Base-by-base conservation (phyloP, 2,888 invertebrate genomes). In the Stictocephala bisonia region DNA sequence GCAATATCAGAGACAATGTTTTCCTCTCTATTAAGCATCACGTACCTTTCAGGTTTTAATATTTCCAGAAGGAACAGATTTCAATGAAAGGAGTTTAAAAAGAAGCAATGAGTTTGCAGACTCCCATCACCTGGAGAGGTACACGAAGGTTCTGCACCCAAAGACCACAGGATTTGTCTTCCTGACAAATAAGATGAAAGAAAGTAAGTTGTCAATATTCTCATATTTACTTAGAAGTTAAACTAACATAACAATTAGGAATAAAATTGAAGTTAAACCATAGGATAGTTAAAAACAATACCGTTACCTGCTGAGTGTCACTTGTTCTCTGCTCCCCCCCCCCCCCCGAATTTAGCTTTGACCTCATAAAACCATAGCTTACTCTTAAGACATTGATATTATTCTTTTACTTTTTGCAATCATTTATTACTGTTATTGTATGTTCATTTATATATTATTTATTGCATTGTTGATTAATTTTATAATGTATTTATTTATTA, bases 31-130 rank as follows among this genome's bases (percentile, higher is more conserved):
- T n/a, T n/a, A n/a, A n/a, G n/a, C n/a, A n/a, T n/a, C n/a, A n/a
- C n/a, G n/a, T n/a, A 75, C 77, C 51, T 80, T 80, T 27, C 88
- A 94, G 84, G 83, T 96, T 53, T 85, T 96, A 31, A 86, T 96
- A 76, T 96, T 95, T 81, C 96, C 96, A 0, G 96, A 96, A 85
- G 96, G 96, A 13, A 96, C 96, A 0, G 94, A 96, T 83, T 85
- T 95, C 73, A 93, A 93, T 31, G 85, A 86, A 22, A 85, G 86
- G 20, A 93, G 93, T 68, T 89, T 89, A 78, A 85, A 83, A 20
- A 89, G 89, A 44, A 94, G 94, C 78, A 88, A 93, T 79, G 85
- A 85, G 76, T 95, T 89, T 83, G 95, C 95, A 0, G 84, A 85
- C 18, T 87, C 87, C 76, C 87, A 91, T 81, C 87, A 88, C 76